Percentiles rank a stretch among this genome's conserved stretches.
phyloP scores from a whole-genome alignment of 2,113 vertebrate genomes.

The Coreoperca whiteheadi region DNA sequence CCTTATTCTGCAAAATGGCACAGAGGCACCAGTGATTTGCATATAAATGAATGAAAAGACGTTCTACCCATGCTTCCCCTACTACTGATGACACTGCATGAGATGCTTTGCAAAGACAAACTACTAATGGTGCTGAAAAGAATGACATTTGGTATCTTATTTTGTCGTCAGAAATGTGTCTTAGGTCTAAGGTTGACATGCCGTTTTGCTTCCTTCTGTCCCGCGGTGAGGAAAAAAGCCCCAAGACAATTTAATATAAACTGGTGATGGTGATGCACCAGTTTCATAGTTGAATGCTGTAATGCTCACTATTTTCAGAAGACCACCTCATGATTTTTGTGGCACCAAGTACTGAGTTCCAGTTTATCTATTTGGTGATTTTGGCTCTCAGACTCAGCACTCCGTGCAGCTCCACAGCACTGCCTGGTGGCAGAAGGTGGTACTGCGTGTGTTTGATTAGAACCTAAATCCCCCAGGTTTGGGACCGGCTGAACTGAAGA shows the following conservation, averaged over 20 bases:
- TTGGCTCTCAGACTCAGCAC: not conserved
- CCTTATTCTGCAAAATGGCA: no score
- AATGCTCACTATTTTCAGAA: constrained; percentile 22
- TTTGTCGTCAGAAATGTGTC: no score
- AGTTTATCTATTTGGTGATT: constrained; percentile 17
- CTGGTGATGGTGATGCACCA: not conserved
- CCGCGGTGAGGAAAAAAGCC: not conserved
- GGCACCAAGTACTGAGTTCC: not conserved
- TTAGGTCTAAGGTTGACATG: not conserved
- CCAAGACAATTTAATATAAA: no score
- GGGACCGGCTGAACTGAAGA: constrained; percentile 81
- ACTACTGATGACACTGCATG: constrained; percentile 2
- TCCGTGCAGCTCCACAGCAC: constrained; percentile 55
- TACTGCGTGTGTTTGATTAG: constrained; percentile 76
- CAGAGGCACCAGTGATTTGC: constrained; percentile 14
- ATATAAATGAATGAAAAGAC: constrained; percentile 34
- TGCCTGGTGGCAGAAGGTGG: constrained; percentile 48
- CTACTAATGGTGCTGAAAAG: constrained; percentile 25
- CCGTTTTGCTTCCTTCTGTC: not conserved
- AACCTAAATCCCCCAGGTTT: constrained; percentile 82
- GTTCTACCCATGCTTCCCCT: not conserved
- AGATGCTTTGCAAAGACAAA: not conserved
- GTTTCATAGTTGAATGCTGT: not conserved
- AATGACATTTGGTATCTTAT: not conserved
- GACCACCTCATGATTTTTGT: constrained; percentile 14